These are phyloP conservation scores for Pseudachorutes palmiensis DNA, from an alignment of 1,140 invertebrate species.

Conservation along the genomic window DNA sequence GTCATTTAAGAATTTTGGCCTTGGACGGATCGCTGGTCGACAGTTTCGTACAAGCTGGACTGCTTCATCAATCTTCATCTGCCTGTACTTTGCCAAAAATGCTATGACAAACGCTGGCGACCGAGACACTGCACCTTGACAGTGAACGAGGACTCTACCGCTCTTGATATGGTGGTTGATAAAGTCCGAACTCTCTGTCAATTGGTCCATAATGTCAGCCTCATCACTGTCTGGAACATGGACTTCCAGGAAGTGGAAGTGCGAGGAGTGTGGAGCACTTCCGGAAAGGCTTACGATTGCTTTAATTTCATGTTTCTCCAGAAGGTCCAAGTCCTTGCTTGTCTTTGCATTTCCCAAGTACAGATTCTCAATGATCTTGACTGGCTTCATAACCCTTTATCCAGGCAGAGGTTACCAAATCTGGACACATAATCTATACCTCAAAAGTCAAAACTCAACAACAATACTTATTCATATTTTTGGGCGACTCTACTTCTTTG, in stretches of 20 bases:
- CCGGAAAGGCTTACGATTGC: background rate
- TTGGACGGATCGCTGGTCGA: background rate
- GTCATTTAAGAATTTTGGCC: background rate
- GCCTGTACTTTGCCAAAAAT: background rate
- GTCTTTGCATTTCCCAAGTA: background rate
- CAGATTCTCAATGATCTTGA: background rate
- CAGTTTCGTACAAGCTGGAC: background rate
- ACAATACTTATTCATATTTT: too few species aligned
- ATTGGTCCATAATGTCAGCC: background rate
- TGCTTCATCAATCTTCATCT: background rate
- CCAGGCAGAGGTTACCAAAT: too few species aligned
- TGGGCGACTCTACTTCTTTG: too few species aligned
- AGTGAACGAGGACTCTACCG: background rate
- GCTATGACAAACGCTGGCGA: background rate
- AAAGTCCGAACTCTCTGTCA: background rate
- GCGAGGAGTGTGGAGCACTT: background rate
- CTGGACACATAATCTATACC: too few species aligned
- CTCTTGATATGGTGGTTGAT: background rate
- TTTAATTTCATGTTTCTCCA: background rate
- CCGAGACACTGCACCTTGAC: background rate
- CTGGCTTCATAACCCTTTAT: conserved; percentile 4
- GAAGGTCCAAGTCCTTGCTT: background rate
- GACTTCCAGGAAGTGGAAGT: background rate
- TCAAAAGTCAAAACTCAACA: too few species aligned
- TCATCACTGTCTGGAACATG: background rate